These are phyloP conservation scores for Cinclus mexicanus DNA, from an alignment of 2,113 vertebrate species.

Conservation along the genomic window DNA sequence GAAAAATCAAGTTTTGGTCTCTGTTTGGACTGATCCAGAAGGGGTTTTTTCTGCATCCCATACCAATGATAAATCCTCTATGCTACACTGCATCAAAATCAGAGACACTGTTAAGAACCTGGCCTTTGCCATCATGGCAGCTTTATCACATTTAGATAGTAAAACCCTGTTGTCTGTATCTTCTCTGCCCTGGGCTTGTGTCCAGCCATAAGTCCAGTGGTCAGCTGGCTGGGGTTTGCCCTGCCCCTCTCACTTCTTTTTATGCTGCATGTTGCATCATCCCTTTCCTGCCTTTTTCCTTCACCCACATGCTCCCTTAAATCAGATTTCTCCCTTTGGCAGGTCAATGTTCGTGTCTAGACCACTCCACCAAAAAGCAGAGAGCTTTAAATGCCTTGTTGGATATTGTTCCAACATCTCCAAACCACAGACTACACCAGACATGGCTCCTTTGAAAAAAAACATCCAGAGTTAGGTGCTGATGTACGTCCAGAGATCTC, in stretches of 20 bases:
- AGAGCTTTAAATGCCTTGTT: background rate
- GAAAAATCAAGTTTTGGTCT: background rate
- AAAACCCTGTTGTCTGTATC: background rate
- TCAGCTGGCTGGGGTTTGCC: background rate
- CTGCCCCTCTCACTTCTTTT: background rate
- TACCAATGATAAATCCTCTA: background rate
- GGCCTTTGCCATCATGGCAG: background rate
- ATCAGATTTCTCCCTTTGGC: background rate
- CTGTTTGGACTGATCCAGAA: background rate
- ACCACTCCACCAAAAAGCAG: background rate
- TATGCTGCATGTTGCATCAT: background rate
- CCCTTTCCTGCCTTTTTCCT: background rate
- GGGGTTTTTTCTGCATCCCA: rapidly evolving
- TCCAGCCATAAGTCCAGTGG: background rate
- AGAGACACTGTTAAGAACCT: background rate
- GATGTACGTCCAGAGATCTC: background rate
- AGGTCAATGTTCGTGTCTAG: background rate
- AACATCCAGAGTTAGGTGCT: background rate
- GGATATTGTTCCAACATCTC: background rate
- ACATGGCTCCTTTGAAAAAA: background rate
- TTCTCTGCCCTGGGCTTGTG: background rate
- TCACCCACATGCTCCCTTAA: background rate
- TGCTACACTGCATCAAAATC: background rate
- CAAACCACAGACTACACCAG: background rate
- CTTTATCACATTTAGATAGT: background rate